Conservation (phyloP, 2,888 invertebrate genomes). For the Pristionchus entomophagus region DNA sequence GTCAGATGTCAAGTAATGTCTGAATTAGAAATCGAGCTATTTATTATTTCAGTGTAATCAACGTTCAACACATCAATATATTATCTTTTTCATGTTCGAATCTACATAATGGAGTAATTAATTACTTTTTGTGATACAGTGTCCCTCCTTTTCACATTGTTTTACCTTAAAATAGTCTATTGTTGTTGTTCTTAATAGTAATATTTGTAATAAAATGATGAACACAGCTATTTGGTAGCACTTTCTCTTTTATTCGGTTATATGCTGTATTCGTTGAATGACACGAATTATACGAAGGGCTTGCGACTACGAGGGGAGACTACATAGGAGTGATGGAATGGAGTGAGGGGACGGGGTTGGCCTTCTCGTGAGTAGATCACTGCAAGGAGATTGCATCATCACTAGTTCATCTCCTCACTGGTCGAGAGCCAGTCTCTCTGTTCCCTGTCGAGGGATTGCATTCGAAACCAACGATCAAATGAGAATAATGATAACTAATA, state of each 20-base stretch:
- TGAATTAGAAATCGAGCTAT: too few relatives aligned
- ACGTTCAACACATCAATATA: too few relatives aligned
- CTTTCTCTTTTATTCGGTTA: constrained; percentile 40
- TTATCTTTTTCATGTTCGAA: background rate
- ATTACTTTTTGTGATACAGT: background rate
- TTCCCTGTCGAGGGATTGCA: too few relatives aligned
- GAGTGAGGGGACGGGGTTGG: background rate
- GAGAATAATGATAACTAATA: too few relatives aligned
- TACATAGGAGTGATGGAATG: background rate
- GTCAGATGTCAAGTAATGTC: too few relatives aligned
- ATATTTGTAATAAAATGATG: background rate
- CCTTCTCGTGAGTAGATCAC: background rate
- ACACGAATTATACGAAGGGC: background rate
- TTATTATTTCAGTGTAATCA: too few relatives aligned
- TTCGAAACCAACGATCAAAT: too few relatives aligned
- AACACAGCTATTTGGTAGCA: background rate
- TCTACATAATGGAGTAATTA: background rate
- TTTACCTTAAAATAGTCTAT: background rate
- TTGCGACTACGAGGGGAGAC: background rate
- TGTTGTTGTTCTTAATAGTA: background rate
- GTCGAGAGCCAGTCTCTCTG: too few relatives aligned
- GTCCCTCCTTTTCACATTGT: background rate
- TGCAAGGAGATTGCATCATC: background rate
- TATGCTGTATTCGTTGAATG: constrained; percentile 21
- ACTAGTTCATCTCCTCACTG: background rate